These are phyloP conservation scores for Volucella inflata DNA, from an alignment of 2,888 invertebrate species.

Conservation along the genomic window DNA sequence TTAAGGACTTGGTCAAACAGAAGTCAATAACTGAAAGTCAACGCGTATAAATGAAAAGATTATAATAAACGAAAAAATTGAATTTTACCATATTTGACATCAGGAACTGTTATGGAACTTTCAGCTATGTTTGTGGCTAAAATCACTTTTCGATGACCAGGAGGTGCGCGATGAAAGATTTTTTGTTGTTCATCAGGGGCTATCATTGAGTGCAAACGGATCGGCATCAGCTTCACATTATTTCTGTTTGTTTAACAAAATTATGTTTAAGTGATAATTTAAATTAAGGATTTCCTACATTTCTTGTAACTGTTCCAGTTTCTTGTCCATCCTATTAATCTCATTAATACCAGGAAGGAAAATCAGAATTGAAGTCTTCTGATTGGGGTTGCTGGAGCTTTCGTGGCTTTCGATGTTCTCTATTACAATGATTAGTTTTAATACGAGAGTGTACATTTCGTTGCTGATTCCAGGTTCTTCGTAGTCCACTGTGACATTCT, in stretches of 20 bases:
- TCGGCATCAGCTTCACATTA: constrained; percentile 78
- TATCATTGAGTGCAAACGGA: constrained; percentile 89
- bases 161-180: constrained; percentile 83
- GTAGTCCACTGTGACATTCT: constrained; percentile 84
- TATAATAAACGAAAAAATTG: constrained; percentile 10
- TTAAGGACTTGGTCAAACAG: constrained; percentile 93
- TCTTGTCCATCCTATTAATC: constrained; percentile 89
- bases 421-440: constrained; percentile 86
- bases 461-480: constrained; percentile 86
- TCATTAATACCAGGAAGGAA: constrained; percentile 95
- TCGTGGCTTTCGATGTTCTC: constrained; percentile 82
- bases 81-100: constrained; percentile 88
- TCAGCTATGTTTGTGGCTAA: constrained; percentile 96
- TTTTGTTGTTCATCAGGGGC: constrained; percentile 90
- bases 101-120: constrained; percentile 95
- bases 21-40: constrained; percentile 91
- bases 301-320: constrained; percentile 79
- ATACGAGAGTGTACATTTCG: constrained; percentile 86
- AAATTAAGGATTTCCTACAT: constrained; percentile 28
- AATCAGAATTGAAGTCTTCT: constrained; percentile 88
- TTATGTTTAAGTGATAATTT: background rate
- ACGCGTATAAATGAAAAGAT: constrained; percentile 1
- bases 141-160: constrained; percentile 89
- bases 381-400: constrained; percentile 79
- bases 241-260: constrained; percentile 41